Evolutionary conservation across 2,888 invertebrate genomes (phyloP).

Genomic region (Lobophora halterata): DNA sequence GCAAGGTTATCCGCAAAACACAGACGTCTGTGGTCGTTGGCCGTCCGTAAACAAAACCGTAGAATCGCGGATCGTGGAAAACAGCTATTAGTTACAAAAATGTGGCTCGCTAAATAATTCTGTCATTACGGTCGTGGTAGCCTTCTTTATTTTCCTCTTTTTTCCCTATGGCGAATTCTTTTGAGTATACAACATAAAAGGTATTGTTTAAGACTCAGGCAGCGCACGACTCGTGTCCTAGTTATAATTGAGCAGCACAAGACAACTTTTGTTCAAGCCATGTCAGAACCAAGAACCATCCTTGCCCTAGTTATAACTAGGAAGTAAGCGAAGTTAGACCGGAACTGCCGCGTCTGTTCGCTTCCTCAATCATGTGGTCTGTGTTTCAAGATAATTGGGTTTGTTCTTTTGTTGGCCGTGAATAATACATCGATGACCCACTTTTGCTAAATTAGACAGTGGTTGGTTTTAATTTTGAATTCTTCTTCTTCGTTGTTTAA

Average conservation of each 20-base stretch:
- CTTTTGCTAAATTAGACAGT: slow-evolving; percentile 18
- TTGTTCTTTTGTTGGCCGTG: slow-evolving; percentile 18
- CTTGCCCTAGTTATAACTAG: slow-evolving; percentile 27
- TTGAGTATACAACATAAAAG: not conserved
- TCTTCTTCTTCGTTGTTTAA: too few species aligned
- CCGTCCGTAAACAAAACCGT: too few species aligned
- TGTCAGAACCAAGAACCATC: slow-evolving; percentile 14
- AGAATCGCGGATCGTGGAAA: too few species aligned
- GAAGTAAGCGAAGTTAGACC: slow-evolving; percentile 16
- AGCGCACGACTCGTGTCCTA: slow-evolving; percentile 7
- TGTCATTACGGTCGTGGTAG: too few species aligned
- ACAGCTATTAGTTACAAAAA: too few species aligned
- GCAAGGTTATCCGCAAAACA: too few species aligned
- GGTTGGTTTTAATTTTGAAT: slow-evolving; percentile 14
- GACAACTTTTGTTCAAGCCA: slow-evolving; percentile 15
- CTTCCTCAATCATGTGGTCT: slow-evolving; percentile 22
- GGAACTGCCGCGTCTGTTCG: slow-evolving; percentile 16
- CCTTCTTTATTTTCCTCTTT: too few species aligned
- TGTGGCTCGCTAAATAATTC: too few species aligned
- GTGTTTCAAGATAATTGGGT: slow-evolving; percentile 17
- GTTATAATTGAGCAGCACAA: slow-evolving; percentile 5
- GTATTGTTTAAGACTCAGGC: slow-evolving; percentile 2
- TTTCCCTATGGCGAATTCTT: not conserved
- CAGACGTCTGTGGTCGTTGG: too few species aligned
- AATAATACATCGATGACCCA: slow-evolving; percentile 28